Evolutionary conservation across 2,797 vertebrate genomes (phyloP), one percentile per base, ranked within the genome.

Genomic region (Dromococcyx pavoninus): DNA sequence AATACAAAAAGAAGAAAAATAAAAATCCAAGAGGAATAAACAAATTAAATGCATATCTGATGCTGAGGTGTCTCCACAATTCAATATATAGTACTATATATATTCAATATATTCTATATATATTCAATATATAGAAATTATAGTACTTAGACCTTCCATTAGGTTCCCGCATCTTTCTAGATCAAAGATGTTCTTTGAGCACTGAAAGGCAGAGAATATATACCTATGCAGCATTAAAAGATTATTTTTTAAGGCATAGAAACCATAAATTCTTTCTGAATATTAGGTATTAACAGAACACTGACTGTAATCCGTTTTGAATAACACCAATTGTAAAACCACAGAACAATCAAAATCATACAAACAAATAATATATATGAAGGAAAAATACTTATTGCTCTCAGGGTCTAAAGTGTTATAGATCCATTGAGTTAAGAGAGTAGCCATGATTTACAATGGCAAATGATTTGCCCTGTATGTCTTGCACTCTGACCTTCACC

Each of bases 401-500:
- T 84, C 32, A 64, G 70, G 84, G 84, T 93, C 66, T 72, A 21
- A 92, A 81, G 84, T 73, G 51, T 39, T 84, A 83, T 92, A 86
- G 89, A 86, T 86, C 73, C 37, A 37, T 53, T 57, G 67, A 70
- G 32, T 89, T 91, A 89, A 93, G 32, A 93, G 81, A 84, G 62
- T 73, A 79, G 53, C 70, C 41, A 13, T 88, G 89, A 92, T 94
- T 97, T 97, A 91, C 69, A 91, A 10, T 11, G 60, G 43, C 17
- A 65, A 84, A 15, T 69, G 76, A 88, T 86, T 92, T 94, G 70
- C 56, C 79, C 89, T 75, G 28, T 70, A 18, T 74, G 65, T 41
- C 89, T 94, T 86, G 79, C 71, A 64, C 91, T 94, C 70, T 86
- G 73, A 93, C 95, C 88, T 93, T 90, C 58, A 41, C 39, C 92